These are phyloP conservation scores for Lutjanus erythropterus DNA, from an alignment of 2,113 vertebrate genomes.

Conservation along the genomic window DNA sequence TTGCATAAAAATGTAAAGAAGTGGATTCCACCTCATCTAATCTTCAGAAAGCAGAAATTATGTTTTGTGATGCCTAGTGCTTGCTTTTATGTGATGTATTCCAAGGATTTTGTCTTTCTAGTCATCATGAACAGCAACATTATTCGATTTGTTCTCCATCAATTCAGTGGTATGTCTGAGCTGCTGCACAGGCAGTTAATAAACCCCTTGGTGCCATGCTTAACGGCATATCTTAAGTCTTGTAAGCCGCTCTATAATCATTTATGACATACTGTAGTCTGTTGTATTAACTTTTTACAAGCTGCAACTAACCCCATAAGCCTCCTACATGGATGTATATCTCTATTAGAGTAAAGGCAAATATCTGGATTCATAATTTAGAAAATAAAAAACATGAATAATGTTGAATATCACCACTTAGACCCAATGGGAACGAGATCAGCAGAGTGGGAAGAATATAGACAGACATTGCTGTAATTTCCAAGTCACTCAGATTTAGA, in stretches of 20 bases:
- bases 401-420: too few species aligned
- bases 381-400: too few species aligned
- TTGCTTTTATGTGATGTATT: neutral
- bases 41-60: too few species aligned
- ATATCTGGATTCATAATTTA: neutral
- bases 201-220: neutral
- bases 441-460: too few species aligned
- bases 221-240: neutral
- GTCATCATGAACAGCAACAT: neutral
- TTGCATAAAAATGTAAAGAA: neutral
- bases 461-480: too few species aligned
- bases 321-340: neutral
- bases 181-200: neutral
- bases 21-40: too few species aligned
- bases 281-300: constrained; percentile 3
- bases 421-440: too few species aligned
- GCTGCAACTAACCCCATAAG: neutral
- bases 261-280: neutral
- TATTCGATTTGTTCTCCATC: neutral
- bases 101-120: neutral
- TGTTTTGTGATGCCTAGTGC: neutral
- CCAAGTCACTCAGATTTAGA: too few species aligned
- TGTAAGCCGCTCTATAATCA: constrained; percentile 9
- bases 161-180: neutral
- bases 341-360: neutral